A percentile compares a stretch with the other conserved stretches of the same genome.
phyloP scores from a whole-genome alignment of 2,797 vertebrate species.

The Tenualosa thibaudeaui region DNA sequence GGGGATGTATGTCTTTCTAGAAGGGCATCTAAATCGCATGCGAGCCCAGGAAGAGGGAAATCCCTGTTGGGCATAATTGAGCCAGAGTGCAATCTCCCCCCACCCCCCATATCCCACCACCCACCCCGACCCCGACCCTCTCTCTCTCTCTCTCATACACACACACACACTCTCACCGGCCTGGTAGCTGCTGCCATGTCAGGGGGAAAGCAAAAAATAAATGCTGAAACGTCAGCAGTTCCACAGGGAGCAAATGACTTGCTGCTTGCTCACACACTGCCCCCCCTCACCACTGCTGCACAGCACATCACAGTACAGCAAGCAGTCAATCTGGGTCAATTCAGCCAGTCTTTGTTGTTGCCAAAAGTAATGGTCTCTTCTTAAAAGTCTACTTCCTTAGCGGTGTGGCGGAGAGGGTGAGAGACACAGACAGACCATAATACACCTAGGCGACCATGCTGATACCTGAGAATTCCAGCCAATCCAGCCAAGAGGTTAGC shows the following conservation, averaged over 20 bases:
- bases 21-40: not conserved
- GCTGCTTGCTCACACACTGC: not conserved
- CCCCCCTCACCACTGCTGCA: not conserved
- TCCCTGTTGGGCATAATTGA: not conserved
- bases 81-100: not conserved
- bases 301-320: not conserved
- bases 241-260: not conserved
- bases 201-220: constrained; percentile 27
- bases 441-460: constrained; percentile 5
- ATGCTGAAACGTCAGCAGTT: constrained; percentile 37
- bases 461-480: constrained; percentile 10
- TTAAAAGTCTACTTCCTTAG: not conserved
- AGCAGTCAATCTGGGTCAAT: not conserved
- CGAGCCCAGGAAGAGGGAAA: constrained; percentile 7
- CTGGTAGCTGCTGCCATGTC: constrained; percentile 5
- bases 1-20: not conserved
- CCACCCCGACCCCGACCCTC: not conserved
- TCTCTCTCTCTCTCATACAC: not conserved
- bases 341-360: not conserved
- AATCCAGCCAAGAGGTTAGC: not conserved
- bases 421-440: constrained; percentile 23
- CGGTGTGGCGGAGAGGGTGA: not conserved
- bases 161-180: not conserved
- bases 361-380: not conserved
- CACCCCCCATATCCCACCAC: not conserved